Percentiles rank a stretch among this genome's conserved stretches.
phyloP scores from a whole-genome alignment of 1,140 invertebrate species.

The Fopius arisanus region DNA sequence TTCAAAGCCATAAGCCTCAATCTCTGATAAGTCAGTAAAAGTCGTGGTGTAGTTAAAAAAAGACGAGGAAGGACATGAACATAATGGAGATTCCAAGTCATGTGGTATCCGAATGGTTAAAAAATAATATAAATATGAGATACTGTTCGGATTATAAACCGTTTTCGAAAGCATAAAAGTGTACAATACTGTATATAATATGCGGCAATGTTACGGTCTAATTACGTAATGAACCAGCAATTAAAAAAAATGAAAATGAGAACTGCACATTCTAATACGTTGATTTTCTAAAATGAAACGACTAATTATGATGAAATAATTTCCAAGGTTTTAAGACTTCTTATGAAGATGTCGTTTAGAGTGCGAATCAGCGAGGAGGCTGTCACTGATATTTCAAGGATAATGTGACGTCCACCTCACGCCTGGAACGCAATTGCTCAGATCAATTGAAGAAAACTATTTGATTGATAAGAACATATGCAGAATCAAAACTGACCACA shows the following conservation, averaged over 20 bases:
- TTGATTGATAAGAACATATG: not conserved
- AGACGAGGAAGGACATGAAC: not conserved
- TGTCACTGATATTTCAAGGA: not conserved
- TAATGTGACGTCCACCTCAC: conserved; percentile 9
- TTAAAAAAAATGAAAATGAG: conserved; percentile 29
- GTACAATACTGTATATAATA: conserved; percentile 51
- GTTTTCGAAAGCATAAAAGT: conserved; percentile 34
- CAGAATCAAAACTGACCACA: not conserved
- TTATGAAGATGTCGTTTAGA: not conserved
- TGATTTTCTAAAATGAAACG: not conserved
- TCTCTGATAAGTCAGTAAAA: not conserved
- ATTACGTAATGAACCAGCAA: conserved; percentile 53
- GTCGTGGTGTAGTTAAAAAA: not conserved
- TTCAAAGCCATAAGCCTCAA: not conserved
- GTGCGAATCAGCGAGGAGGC: not conserved
- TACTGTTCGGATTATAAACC: not conserved
- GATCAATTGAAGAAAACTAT: conserved; percentile 3
- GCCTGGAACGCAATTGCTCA: conserved; percentile 27
- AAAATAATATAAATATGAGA: conserved; percentile 34
- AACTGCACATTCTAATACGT: conserved; percentile 14
- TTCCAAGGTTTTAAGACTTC: not conserved
- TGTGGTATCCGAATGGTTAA: conserved; percentile 32
- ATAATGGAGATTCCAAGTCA: not conserved
- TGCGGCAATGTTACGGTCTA: conserved; percentile 60
- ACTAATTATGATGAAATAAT: not conserved